Evolutionary conservation across 2,797 vertebrate genomes (phyloP), one percentile per base, ranked within the genome.

Genomic region (Lates japonicus): DNA sequence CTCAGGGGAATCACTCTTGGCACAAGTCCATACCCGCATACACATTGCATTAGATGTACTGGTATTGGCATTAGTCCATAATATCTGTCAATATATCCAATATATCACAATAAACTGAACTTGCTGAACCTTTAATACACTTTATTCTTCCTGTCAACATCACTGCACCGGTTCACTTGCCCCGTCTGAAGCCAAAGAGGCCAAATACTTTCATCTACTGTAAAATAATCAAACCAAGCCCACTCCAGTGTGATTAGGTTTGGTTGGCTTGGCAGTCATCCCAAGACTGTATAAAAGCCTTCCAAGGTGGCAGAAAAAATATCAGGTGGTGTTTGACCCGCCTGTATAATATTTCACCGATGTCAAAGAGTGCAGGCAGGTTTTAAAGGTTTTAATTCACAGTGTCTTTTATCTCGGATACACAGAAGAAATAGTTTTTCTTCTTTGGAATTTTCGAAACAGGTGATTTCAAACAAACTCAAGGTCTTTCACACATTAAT

Each of bases 111-210:
- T 76, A 55, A 82, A 70, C 37, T 52, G 72, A 84, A 90, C 84
- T 59, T 60, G 66, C 75, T 88, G 88, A 93, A 86, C 86, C 78
- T 85, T 83, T 72, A 76, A 83, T 77, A 58, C 71, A 81, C 80
- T 87, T 81, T 49, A 79, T 83, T 86, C 66, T 25, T 54, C 46
- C 81, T 81, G 82, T 92, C 90, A 76, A 75, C 87, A 60, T 22
- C 1, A 22, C 63, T 64, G 39, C 58, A 4, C 62, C 10, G 62
- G 35, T 73, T 42, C 52, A 54, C 69, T 42, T 60, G 51, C 58
- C 49, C 49, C 1, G 31, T 80, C 69, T 67, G 41, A 64, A 66
- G 73, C 62, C 70, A 14, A 69, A 73, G 60, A 73, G 71, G 72
- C 44, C 69, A 55, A 81, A 85, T 62, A 67, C 87, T 86, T 87